A percentile compares a stretch with the other conserved stretches of the same genome.
phyloP scores from a whole-genome alignment of 1,140 invertebrate genomes.

The Bombus superbus region DNA sequence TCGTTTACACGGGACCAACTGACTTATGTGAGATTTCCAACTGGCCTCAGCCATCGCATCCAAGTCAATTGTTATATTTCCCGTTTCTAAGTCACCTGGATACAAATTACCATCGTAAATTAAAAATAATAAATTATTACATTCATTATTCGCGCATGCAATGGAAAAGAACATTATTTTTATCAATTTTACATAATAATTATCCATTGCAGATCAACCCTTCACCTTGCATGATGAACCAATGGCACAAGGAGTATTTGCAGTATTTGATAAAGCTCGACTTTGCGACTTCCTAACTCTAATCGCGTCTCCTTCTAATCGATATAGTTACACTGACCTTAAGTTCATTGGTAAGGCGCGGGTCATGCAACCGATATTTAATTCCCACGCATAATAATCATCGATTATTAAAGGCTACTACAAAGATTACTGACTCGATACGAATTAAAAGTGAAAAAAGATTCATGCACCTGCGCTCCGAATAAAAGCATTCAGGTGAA shows the following conservation, averaged over 20 bases:
- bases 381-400: background rate
- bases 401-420: background rate
- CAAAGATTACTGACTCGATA: background rate
- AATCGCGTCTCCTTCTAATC: background rate
- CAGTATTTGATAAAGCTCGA: conserved; percentile 7
- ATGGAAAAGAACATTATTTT: background rate
- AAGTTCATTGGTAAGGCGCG: conserved; percentile 20
- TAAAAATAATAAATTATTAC: background rate
- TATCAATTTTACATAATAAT: background rate
- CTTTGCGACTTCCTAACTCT: background rate
- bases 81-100: conserved; percentile 44
- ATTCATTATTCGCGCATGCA: background rate
- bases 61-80: conserved; percentile 39
- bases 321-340: conserved; percentile 35
- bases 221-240: background rate
- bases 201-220: background rate
- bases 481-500: conserved; percentile 2
- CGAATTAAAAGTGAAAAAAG: background rate
- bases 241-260: background rate
- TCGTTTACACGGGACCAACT: conserved; percentile 86
- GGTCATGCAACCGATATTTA: background rate
- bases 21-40: conserved; percentile 84
- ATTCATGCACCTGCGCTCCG: too few species aligned
- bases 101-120: conserved; percentile 30
- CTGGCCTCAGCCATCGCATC: conserved; percentile 80